Evolutionary conservation across 2,113 vertebrate species (phyloP).

Genomic region (Fulmarus glacialis): DNA sequence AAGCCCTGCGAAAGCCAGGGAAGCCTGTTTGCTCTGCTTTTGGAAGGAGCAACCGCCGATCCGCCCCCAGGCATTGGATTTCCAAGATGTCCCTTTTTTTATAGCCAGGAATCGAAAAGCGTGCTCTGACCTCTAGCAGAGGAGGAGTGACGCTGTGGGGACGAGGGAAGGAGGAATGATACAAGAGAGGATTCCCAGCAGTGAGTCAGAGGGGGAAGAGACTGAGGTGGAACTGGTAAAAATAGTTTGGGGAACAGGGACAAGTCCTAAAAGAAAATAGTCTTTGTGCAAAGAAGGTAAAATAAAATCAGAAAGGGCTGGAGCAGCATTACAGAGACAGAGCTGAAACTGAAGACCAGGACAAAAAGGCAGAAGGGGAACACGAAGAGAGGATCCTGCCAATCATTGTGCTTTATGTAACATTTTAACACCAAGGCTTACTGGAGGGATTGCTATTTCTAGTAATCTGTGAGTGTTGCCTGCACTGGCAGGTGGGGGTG

Average conservation of each 20-base stretch:
- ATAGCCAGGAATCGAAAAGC: background rate
- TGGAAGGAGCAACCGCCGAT: background rate
- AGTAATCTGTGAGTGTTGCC: background rate
- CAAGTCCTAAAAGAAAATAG: background rate
- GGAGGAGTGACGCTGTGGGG: background rate
- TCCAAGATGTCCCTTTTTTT: background rate
- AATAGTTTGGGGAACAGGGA: background rate
- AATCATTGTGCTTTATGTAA: background rate
- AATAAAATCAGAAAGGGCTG: background rate
- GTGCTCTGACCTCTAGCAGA: background rate
- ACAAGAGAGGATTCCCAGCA: conserved; percentile 45
- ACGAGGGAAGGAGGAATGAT: background rate
- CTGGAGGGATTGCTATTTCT: background rate
- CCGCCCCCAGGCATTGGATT: background rate
- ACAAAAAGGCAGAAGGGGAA: background rate
- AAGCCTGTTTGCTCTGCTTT: background rate
- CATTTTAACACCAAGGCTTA: background rate
- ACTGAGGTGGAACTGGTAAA: conserved; percentile 22
- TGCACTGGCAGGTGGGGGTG: background rate
- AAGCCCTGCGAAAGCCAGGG: background rate
- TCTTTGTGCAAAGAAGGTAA: background rate
- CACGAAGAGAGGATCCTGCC: background rate
- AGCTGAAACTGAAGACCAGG: background rate
- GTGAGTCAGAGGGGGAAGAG: conserved; percentile 14
- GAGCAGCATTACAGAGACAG: background rate